A percentile compares a stretch with the other conserved stretches of the same genome.
Conservation (phyloP, 2,888 invertebrate species). For the Caprella mutica region DNA sequence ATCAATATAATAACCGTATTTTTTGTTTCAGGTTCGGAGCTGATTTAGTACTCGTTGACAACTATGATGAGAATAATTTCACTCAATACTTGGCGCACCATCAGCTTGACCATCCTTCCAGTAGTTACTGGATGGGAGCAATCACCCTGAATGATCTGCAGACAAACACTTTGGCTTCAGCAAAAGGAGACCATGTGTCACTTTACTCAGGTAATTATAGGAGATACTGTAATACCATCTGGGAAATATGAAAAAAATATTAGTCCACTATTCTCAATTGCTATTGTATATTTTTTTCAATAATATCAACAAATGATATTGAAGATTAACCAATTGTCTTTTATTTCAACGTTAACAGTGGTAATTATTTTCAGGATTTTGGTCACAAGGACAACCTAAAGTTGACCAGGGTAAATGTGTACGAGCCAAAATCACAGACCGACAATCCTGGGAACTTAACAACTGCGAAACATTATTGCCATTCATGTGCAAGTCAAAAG, state of each 20-base stretch:
- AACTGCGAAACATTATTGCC: constrained; percentile 88
- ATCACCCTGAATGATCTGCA: constrained; percentile 80
- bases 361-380: constrained; percentile 36
- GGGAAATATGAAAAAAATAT: too few relatives aligned
- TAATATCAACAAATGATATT: background rate
- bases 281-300: too few relatives aligned
- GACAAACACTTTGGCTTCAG: constrained; percentile 88
- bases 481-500: constrained; percentile 81
- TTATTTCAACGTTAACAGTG: background rate
- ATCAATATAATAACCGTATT: too few relatives aligned
- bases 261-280: background rate
- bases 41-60: constrained; percentile 81
- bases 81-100: constrained; percentile 65
- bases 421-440: constrained; percentile 46
- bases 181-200: constrained; percentile 51
- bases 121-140: constrained; percentile 71
- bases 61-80: constrained; percentile 81
- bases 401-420: constrained; percentile 75
- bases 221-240: too few relatives aligned
- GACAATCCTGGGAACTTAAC: constrained; percentile 84
- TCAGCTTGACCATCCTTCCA: constrained; percentile 37
- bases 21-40: constrained; percentile 72
- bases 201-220: constrained; percentile 32
- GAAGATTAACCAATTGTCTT: background rate
- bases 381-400: constrained; percentile 42